Evolutionary conservation across 64 coral and sea anemone species (phyloP).

Genomic region (Pocillopora damicornis): DNA sequence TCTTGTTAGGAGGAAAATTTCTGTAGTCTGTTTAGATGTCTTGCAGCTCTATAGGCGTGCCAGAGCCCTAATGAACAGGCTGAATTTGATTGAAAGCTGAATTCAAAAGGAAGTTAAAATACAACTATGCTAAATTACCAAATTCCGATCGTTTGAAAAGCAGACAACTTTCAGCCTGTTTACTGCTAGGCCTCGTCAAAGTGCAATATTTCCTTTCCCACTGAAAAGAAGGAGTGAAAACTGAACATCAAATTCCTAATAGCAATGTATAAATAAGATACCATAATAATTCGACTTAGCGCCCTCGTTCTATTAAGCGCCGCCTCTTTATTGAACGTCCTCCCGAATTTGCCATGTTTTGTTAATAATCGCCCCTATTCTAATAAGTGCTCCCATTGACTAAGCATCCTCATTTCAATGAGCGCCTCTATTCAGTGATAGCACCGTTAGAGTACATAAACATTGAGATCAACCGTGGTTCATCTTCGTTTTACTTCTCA

Average conservation of each 20-base stretch:
- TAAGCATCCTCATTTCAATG: too few species aligned
- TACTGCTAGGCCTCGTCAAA: conserved; percentile 19
- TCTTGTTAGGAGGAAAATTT: neutral
- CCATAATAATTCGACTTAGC: neutral
- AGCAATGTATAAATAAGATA: neutral
- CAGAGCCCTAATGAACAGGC: neutral
- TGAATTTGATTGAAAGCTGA: neutral
- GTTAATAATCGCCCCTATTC: too few species aligned
- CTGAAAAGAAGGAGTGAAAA: neutral
- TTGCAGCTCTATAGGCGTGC: neutral
- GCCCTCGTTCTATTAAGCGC: too few species aligned
- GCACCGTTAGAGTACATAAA: too few species aligned
- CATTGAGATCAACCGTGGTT: too few species aligned
- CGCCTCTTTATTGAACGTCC: too few species aligned
- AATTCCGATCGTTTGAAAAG: neutral
- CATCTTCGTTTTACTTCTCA: too few species aligned
- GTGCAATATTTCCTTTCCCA: neutral
- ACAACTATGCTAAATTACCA: neutral
- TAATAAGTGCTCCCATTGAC: too few species aligned
- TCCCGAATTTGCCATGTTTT: too few species aligned
- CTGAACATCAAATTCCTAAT: neutral
- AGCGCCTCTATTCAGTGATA: too few species aligned
- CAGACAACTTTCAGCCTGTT: neutral
- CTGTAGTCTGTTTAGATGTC: neutral
- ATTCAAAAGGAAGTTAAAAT: neutral